Base-by-base conservation (phyloP, 1,140 invertebrate species). In the Rhopalosiphum maidis region DNA sequence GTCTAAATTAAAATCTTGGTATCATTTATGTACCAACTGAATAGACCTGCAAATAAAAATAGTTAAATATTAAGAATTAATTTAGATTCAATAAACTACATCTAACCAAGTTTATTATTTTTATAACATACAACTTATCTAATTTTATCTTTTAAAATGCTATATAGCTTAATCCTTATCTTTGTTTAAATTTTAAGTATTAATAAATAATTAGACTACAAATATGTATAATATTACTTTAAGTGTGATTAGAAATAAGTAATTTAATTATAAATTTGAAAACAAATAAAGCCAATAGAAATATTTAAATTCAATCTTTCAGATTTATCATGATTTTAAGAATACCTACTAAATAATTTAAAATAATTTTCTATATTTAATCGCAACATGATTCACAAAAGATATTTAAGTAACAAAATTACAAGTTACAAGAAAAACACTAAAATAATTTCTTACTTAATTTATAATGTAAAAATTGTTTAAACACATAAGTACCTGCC, bases 1-100 rank as follows among this genome's bases (percentile, higher is more conserved):
- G 46, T 93, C 91, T 93, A 92, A 51, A 83, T 51, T 37, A 85
- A 54, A 55, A 91, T 85, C 30, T 94, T 94, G 93, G 93, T 94
- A 94, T 93, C 90, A 94, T 92, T 88, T 93, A 85, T 37, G 41
- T 94, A 94, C 93, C 93, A 94, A 94, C 77, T 87, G 90, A 88
- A 68, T 88, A 89, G 60, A 68, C 86, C 93, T 93, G 30, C n/a
- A 93, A 93, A 68, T 43, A 68, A 85, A 93, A 85, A 46, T 18
- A 89, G 54, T n/a, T 35, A 18, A 35, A 88, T n/a, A 68, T 22
- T 18, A 43, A 37, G 22, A 43, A 90, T 37, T 37, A 37, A 90
- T 25, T 68, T 68, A 68, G 9, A 55, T 9, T 30, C 1, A 55
- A 55, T 7, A 9, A 68, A 68, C 23, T 8, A 30, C 23, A 37